Evolutionary conservation across 2,888 invertebrate species (phyloP), one percentile per base, ranked within the genome.

Genomic region (Hedychridium roseum): DNA sequence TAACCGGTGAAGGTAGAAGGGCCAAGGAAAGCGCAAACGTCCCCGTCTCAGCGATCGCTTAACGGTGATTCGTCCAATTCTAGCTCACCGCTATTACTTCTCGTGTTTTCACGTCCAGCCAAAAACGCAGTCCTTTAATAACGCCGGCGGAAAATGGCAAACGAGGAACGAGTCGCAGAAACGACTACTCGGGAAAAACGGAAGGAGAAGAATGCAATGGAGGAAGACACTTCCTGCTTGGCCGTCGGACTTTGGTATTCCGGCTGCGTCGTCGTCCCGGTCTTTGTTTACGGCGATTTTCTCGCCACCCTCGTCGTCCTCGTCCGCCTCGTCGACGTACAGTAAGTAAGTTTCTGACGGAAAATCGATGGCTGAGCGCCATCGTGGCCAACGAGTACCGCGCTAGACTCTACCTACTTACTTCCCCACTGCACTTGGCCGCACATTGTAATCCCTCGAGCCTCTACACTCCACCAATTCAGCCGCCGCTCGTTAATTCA

Each of bases 301-400:
- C 59, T 55, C 42, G 17, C 44, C 49, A 46, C 43, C 51, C 37
- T 43, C 36, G 52, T 52, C 50, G 47, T 64, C 51, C 54, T 43
- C 42, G 50, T 46, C 49, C 57, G 49, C 55, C 47, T 58, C 60
- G 52, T 45, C 51, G 54, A 64, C 57, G 57, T 60, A 60, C 54
- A 51, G 54, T 61, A 63, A 60, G 64, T 56, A 63, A 68, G 64
- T 67, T 67, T 56, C 65, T 57, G 64, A 69, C 67, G 61, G 67
- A 42, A 69, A 69, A 69, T 69, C 68, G 66, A 69, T 69, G 62
- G 49, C 51, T 57, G 53, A 66, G 62, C 64, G 64, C 64, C 63
- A 57, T 57, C 54, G 57, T 51, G 60, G 50, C 54, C 60, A 52
- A 52, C 58, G 55, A 60, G 54, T 57, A 49, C 57, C 32, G 15